Evolutionary conservation across 1,140 invertebrate genomes (phyloP), one percentile per base, ranked within the genome.

Genomic region (Samia ricini): DNA sequence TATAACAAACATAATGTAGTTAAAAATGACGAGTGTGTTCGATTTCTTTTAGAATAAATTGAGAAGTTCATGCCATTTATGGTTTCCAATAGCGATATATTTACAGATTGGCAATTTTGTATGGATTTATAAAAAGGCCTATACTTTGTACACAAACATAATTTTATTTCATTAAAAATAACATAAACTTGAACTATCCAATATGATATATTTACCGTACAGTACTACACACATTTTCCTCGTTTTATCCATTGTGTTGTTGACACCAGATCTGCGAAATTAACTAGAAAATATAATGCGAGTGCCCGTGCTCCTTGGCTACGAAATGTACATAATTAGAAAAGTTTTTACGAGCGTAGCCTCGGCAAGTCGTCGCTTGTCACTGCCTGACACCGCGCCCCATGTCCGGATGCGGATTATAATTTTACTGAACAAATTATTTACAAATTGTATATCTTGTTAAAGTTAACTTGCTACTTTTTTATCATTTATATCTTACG

Each of bases 271-370:
- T 81, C 66, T 75, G 63, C 64, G 70, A 85, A 83, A 85, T 83
- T 78, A 81, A 85, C 71, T 84, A 78, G 76, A 81, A 79, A 87
- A 83, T 81, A 82, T 85, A 85, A 85, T 75, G 72, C 68, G 76
- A 81, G 77, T 79, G 77, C 63, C 71, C 73, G 71, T 71, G 76
- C 70, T 80, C 86, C 83, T 89, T 87, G 80, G 75, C 83, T 83
- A 82, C 87, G 82, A 88, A 89, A 88, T 89, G 79, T 85, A 85
- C 79, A 88, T 88, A 89, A 88, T 89, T 89, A 89, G 79, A 79
- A 88, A 89, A 89, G 87, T 89, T 89, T 89, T 87, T 88, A 87
- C 81, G 84, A 85, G 81, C 78, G 63, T 61, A 64, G 68, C 72
- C 68, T 65, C 76, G 74, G 62, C 76, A 81, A 81, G 79, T 78